Evolutionary conservation across 2,113 vertebrate species (phyloP).

Genomic region (Pluvialis apricaria): DNA sequence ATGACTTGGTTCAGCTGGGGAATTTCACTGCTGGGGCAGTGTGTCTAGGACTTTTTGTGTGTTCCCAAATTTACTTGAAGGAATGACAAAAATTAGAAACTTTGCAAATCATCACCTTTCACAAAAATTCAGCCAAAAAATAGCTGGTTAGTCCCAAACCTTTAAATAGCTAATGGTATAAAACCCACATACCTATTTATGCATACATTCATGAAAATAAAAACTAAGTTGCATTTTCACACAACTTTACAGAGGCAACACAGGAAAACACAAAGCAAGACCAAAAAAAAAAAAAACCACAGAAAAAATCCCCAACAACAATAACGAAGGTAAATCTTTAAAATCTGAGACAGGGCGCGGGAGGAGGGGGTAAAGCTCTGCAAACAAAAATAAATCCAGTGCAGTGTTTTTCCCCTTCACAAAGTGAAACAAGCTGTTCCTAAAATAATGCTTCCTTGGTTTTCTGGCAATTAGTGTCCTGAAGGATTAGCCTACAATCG

Average conservation of each 20-base stretch:
- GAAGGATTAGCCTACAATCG: constrained; percentile 19
- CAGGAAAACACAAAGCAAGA: neutral
- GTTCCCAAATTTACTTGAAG: neutral
- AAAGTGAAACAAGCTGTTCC: constrained; percentile 32
- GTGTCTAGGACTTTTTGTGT: neutral
- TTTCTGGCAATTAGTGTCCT: constrained; percentile 34
- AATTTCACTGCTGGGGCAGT: neutral
- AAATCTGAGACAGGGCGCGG: neutral
- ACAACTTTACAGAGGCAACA: neutral
- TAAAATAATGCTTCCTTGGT: constrained; percentile 30
- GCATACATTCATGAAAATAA: neutral
- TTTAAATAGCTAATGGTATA: neutral
- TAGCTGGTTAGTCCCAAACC: neutral
- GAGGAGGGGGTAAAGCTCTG: neutral
- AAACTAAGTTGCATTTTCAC: neutral
- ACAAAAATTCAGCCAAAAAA: neutral
- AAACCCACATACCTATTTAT: neutral
- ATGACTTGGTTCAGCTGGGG: neutral
- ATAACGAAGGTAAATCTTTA: neutral
- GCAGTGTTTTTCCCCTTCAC: constrained; percentile 2
- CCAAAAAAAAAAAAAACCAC: rapidly evolving
- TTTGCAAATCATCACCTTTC: neutral
- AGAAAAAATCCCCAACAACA: neutral
- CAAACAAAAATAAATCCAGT: constrained; percentile 23
- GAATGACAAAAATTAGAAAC: neutral